Percentiles rank a stretch among this genome's conserved stretches.
These are phyloP conservation scores for Cephonodes hylas DNA, from an alignment of 2,888 invertebrate genomes.

Conservation along the genomic window DNA sequence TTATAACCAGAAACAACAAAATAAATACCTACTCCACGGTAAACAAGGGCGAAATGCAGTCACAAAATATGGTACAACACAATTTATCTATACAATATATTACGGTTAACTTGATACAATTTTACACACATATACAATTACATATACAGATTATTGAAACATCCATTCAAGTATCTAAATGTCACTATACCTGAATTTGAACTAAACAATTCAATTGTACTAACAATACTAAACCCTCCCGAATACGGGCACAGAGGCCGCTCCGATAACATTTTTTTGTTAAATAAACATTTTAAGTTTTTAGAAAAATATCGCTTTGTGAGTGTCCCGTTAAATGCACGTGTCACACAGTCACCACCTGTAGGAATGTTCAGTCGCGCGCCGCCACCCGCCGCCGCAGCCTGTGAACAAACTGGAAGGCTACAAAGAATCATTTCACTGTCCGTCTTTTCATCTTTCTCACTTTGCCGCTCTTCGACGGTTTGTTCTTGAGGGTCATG, in stretches of 20 bases:
- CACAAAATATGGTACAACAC: constrained; percentile 44
- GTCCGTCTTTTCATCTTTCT: constrained; percentile 63
- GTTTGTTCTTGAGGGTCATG: constrained; percentile 60
- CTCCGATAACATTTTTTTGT: constrained; percentile 23
- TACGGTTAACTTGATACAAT: constrained; percentile 32
- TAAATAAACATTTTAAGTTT: not conserved
- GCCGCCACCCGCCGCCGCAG: constrained; percentile 48
- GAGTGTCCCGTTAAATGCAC: constrained; percentile 54
- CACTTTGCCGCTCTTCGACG: constrained; percentile 58
- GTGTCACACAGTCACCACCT: constrained; percentile 60
- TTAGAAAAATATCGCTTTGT: constrained; percentile 23
- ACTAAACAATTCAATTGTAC: constrained; percentile 70
- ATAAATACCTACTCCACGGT: constrained; percentile 78
- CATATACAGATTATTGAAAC: constrained; percentile 45
- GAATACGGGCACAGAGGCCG: constrained; percentile 37
- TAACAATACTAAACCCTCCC: constrained; percentile 61
- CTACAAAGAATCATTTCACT: constrained; percentile 75
- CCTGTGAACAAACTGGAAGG: constrained; percentile 70
- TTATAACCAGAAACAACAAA: constrained; percentile 77
- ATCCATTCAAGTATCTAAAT: constrained; percentile 45
- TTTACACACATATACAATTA: constrained; percentile 53
- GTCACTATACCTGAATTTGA: constrained; percentile 58
- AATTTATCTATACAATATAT: constrained; percentile 46
- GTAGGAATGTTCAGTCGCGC: constrained; percentile 53
- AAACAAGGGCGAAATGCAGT: constrained; percentile 60